Base-by-base conservation (phyloP, 2,113 vertebrate genomes). In the Labeo rohita region DNA sequence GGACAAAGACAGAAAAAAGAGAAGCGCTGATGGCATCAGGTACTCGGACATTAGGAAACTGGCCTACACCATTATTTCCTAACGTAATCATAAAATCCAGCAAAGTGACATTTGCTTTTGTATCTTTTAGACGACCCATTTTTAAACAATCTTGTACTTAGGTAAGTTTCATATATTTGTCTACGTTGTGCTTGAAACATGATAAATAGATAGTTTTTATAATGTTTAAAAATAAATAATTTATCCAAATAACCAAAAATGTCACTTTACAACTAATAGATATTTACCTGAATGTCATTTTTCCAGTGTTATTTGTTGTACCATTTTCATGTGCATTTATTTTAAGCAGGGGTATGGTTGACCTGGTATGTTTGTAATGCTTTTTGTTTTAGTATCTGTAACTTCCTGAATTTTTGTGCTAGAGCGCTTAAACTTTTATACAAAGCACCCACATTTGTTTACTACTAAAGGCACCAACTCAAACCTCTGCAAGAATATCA, bases 131-230 rank as follows among this genome's bases (percentile, higher is more conserved):
- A 54, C 16, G 7, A 16, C 2, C 15, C 5, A 4, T 77, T 77
- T 54, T 18, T 28, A 18, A 52, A 16, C 6, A 77, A 36, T 36
- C 49, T 77, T 54, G 1, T 77, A 10, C 49, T 77, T 36, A 16
- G 75, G 75, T 77, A 77, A 54, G 75, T 77, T 77, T 54, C 23
- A 52, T 28, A n/a, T 61, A n/a, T 61, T 61, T 39, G 39, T 39
- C 39, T 39, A 3, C 2, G 3, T 39, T 39, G 39, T 39, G 39
- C 39, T 5, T 39, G 3, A 39, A 39, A 39, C 56, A 7, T 10
- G 8, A 61, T n/a, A n/a, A 59, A 59, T 21, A 8, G 16, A 54
- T 5, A 56, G 1, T 16, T 39, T 39, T 39, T 39, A 39, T 39
- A 39, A 39, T 39, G 39, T 39, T 39, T 39, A 39, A 39, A 39